Conservation (phyloP, 1,140 invertebrate species). For the Trachymyrmex septentrionalis region DNA sequence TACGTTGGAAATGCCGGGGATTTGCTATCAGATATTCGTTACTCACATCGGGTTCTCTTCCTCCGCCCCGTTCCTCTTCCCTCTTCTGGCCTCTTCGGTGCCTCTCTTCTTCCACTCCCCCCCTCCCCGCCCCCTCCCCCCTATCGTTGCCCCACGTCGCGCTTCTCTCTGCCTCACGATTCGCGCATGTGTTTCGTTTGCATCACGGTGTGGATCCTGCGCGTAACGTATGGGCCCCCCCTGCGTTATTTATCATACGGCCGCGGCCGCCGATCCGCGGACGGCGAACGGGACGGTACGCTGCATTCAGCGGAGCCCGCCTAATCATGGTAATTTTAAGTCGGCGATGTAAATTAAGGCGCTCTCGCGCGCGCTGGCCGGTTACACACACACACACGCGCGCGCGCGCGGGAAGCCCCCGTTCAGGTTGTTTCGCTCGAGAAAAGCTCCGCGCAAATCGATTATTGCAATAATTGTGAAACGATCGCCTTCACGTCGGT, state of each 20-base stretch:
- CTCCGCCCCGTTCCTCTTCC: slow-evolving; percentile 36
- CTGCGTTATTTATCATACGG: slow-evolving; percentile 75
- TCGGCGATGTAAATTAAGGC: slow-evolving; percentile 69
- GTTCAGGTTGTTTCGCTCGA: slow-evolving; percentile 12
- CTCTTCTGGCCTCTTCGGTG: not conserved
- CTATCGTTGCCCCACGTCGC: slow-evolving; percentile 63
- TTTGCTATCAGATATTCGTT: slow-evolving; percentile 83
- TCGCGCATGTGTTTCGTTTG: slow-evolving; percentile 76
- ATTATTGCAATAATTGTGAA: slow-evolving; percentile 53
- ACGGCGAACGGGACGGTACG: slow-evolving; percentile 64
- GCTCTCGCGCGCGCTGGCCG: slow-evolving; percentile 14
- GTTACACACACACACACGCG: too few species aligned
- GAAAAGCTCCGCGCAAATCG: slow-evolving; percentile 27
- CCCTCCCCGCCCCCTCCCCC: too few species aligned
- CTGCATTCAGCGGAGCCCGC: slow-evolving; percentile 65
- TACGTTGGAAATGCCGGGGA: slow-evolving; percentile 78
- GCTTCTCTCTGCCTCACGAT: slow-evolving; percentile 67
- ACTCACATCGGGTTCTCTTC: slow-evolving; percentile 75
- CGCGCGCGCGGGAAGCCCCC: too few species aligned
- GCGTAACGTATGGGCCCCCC: slow-evolving; percentile 74
- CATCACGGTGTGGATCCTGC: slow-evolving; percentile 69
- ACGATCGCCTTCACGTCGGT: slow-evolving; percentile 17
- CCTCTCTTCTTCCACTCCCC: slow-evolving; percentile 43
- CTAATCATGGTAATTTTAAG: slow-evolving; percentile 75
- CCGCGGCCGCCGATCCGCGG: slow-evolving; percentile 70